phyloP scores from a whole-genome alignment of 2,113 vertebrate genomes.

The Ptyas mucosa region DNA sequence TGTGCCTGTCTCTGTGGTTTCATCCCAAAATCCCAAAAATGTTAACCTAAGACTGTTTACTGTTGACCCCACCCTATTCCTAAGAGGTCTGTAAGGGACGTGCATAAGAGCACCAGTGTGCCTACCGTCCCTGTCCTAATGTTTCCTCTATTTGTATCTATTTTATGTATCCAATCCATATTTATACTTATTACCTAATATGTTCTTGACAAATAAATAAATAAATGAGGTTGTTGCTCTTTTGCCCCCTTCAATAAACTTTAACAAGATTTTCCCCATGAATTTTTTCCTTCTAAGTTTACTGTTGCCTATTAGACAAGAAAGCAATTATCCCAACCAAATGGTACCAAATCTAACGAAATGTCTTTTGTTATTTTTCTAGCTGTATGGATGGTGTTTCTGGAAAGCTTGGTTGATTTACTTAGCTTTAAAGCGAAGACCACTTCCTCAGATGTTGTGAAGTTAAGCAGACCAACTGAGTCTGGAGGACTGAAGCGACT shows the following conservation, averaged over 20 bases:
- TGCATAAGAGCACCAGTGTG: no score
- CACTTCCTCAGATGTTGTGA: neutral
- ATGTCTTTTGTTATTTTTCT: neutral
- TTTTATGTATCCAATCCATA: no score
- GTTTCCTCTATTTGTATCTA: no score
- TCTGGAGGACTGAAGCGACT: neutral
- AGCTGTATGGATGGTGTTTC: neutral
- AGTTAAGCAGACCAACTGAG: neutral
- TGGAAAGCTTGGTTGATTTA: neutral
- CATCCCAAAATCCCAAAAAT: no score
- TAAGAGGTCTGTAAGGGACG: no score
- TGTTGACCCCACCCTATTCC: no score
- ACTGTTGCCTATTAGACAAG: neutral
- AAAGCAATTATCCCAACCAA: neutral
- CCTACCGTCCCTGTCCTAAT: no score
- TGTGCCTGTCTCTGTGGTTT: no score
- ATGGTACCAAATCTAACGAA: neutral
- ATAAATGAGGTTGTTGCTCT: neutral
- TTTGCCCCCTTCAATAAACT: neutral
- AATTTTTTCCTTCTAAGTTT: neutral
- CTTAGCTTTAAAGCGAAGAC: neutral
- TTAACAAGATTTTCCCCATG: neutral
- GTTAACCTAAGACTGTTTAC: no score
- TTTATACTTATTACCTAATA: no score
- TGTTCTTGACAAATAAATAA: no score